Conservation (phyloP, 2,888 invertebrate genomes). For the Tinea semifulvella region DNA sequence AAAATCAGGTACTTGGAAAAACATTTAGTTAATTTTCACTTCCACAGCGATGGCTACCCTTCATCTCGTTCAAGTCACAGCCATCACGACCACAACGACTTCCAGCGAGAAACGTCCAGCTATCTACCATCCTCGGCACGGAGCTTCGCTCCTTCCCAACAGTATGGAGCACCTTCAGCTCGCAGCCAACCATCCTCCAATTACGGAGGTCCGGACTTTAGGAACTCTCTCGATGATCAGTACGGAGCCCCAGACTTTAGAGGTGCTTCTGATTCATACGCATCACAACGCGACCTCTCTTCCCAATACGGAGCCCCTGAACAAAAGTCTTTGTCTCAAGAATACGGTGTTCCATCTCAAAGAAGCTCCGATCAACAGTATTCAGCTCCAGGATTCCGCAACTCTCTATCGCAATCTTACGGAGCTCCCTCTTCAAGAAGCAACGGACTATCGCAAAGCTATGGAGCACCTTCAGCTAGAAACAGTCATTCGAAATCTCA, state of each 20-base stretch:
- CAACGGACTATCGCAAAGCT: constrained; percentile 29
- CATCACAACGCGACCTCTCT: background rate
- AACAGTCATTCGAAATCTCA: constrained; percentile 20
- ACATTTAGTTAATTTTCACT: background rate
- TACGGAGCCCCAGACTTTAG: constrained; percentile 13
- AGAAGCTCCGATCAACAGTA: constrained; percentile 28
- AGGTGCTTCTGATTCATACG: constrained; percentile 14
- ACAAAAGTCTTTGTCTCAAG: background rate
- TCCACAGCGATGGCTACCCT: constrained; percentile 41
- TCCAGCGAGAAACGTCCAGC: background rate
- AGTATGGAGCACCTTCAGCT: constrained; percentile 31
- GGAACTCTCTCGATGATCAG: constrained; percentile 28
- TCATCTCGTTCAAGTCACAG: constrained; percentile 29
- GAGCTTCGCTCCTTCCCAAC: constrained; percentile 25
- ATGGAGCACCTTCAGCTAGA: constrained; percentile 30
- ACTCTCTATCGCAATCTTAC: constrained; percentile 20
- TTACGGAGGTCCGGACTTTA: constrained; percentile 27
- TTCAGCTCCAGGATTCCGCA: constrained; percentile 28
- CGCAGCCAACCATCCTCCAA: constrained; percentile 25
- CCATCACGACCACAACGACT: constrained; percentile 21
- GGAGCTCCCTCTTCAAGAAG: constrained; percentile 22
- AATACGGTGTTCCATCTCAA: constrained; percentile 6
- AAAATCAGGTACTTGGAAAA: background rate
- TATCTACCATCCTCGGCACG: constrained; percentile 18
- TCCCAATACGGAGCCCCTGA: background rate